A percentile compares a stretch with the other conserved stretches of the same genome.
phyloP scores from a whole-genome alignment of 37 sponge, comb jelly and placozoan genomes.

The Ephydatia muelleri region DNA sequence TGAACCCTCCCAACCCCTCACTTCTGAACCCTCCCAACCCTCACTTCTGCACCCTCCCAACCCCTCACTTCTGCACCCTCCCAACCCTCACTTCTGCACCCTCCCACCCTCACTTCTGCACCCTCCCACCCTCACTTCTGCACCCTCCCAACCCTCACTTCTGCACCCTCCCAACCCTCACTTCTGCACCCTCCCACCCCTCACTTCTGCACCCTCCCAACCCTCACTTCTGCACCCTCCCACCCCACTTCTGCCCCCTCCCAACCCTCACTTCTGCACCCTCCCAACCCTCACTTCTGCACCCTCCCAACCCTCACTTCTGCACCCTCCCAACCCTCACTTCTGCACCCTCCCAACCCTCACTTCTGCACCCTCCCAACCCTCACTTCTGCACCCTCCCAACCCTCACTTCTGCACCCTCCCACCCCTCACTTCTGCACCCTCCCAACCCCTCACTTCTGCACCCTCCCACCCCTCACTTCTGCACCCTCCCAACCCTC shows the following conservation, averaged over 20 bases:
- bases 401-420: neutral
- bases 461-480: neutral
- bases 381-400: neutral
- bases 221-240: neutral
- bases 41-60: no score
- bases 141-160: neutral
- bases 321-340: neutral
- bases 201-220: no score
- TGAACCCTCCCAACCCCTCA: neutral
- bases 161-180: neutral
- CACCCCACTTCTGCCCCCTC: no score
- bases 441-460: neutral
- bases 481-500: no score
- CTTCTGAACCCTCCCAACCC: neutral
- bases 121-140: neutral
- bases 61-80: neutral
- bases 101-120: neutral
- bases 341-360: neutral
- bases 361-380: neutral
- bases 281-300: neutral
- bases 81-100: neutral
- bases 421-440: neutral
- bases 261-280: neutral
- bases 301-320: neutral
- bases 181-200: neutral